Percentiles rank a stretch among this genome's conserved stretches.
phyloP scores from a whole-genome alignment of 2,888 invertebrate genomes.

The Leucophenga maculata region DNA sequence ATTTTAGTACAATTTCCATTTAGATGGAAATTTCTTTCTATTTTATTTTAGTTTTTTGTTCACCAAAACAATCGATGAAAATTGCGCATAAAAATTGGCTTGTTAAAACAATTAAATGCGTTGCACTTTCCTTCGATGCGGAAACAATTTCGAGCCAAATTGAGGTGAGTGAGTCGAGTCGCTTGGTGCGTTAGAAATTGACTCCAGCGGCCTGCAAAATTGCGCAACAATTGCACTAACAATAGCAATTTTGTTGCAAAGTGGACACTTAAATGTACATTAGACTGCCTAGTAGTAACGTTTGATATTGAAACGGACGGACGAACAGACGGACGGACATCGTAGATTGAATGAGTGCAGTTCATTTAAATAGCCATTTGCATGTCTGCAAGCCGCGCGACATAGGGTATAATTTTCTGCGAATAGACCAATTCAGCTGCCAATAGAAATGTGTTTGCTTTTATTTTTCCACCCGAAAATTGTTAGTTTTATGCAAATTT shows the following conservation, averaged over 20 bases:
- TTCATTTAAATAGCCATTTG: constrained; percentile 5
- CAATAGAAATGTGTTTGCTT: not conserved
- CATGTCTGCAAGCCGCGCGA: not conserved
- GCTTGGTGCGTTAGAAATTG: constrained; percentile 18
- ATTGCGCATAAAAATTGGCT: constrained; percentile 27
- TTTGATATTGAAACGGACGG: not conserved
- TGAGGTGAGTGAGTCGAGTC: constrained; percentile 10
- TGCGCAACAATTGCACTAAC: constrained; percentile 35
- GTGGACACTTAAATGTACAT: constrained; percentile 62
- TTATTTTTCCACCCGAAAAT: not conserved
- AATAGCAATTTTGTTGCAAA: constrained; percentile 58
- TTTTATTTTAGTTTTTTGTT: not conserved
- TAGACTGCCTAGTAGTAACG: constrained; percentile 35
- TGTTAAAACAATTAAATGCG: constrained; percentile 48
- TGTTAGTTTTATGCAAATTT: not conserved
- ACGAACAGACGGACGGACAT: not conserved
- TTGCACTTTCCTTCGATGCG: constrained; percentile 58
- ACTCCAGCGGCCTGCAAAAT: constrained; percentile 9
- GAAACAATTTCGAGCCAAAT: constrained; percentile 54
- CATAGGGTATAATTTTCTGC: constrained; percentile 9
- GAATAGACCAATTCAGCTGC: constrained; percentile 2
- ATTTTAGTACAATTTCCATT: not conserved
- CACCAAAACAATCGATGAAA: not conserved
- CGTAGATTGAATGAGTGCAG: not conserved
- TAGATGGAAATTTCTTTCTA: not conserved